Conservation (phyloP, 1,140 invertebrate species). For the Heliconius congener region DNA sequence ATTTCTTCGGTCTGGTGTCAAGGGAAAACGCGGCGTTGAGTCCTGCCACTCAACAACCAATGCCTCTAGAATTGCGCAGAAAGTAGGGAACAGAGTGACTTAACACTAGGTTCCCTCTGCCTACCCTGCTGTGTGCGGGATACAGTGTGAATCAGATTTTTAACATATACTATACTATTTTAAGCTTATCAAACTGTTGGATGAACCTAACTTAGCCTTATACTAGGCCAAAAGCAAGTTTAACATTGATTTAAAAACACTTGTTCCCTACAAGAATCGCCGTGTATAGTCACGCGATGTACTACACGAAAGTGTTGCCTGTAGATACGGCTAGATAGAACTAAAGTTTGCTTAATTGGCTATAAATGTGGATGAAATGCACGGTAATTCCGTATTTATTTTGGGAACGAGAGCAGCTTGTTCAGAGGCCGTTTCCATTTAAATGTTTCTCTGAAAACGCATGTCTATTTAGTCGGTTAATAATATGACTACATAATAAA, state of each 20-base stretch:
- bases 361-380: slow-evolving; percentile 52
- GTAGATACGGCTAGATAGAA: slow-evolving; percentile 55
- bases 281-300: slow-evolving; percentile 65
- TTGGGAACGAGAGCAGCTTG: slow-evolving; percentile 22
- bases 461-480: neutral
- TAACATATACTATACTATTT: no score
- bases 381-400: slow-evolving; percentile 37
- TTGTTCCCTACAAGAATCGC: slow-evolving; percentile 63
- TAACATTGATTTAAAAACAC: slow-evolving; percentile 45
- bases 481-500: neutral
- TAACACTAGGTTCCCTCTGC: no score
- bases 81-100: no score
- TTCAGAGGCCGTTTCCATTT: neutral
- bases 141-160: no score
- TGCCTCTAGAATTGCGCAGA: no score
- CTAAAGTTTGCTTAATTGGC: slow-evolving; percentile 61
- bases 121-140: no score
- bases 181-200: neutral
- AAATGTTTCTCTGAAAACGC: neutral
- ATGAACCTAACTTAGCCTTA: neutral
- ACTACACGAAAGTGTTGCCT: slow-evolving; percentile 43
- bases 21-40: no score
- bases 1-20: no score
- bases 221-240: slow-evolving; percentile 7
- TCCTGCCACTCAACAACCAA: no score